Evolutionary conservation across 2,888 invertebrate genomes (phyloP), one percentile per base, ranked within the genome.

Genomic region (Cantharis flavilabris): DNA sequence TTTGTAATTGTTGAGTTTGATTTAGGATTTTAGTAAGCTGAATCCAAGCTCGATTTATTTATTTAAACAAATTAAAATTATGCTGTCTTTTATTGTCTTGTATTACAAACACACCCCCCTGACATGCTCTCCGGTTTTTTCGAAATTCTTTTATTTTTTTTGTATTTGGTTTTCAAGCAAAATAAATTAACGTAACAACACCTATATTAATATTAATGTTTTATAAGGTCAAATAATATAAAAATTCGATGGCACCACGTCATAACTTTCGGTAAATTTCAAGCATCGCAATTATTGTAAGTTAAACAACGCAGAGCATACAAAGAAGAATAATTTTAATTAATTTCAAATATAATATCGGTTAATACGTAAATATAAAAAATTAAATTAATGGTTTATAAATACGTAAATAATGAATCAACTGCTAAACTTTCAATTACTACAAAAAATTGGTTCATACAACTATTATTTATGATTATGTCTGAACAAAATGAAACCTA

Each of bases 391-490:
- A 49, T 49, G 49, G 49, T 49, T 49, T 49, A 49, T 49, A 49
- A 49, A 49, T 49, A 49, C n/a, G 49, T n/a, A 49, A 49, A 49
- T 49, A 49, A 49, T 49, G 49, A 49, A 49, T 49, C 49, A 49
- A 49, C 49, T n/a, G 49, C 49, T 49, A 20, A 18, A 67, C 23
- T 67, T 67, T 67, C 18, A 64, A 26, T 67, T 26, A 67, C 65
- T 67, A 20, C 26, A 67, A 67, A 67, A 67, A 67, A 67, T 67
- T 67, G 65, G 65, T 67, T 23, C 26, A 67, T 67, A 67, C 26
- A 26, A 67, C 65, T 67, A 67, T 67, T 67, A 67, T 67, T 67
- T 67, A 67, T 67, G 65, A 67, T 67, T 67, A 67, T 67, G 65
- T 67, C 65, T 67, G 26, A 67, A 26, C 23, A 67, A 67, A 67